Evolutionary conservation across 2,113 vertebrate genomes (phyloP).

Genomic region (Gorsachius goisagi): DNA sequence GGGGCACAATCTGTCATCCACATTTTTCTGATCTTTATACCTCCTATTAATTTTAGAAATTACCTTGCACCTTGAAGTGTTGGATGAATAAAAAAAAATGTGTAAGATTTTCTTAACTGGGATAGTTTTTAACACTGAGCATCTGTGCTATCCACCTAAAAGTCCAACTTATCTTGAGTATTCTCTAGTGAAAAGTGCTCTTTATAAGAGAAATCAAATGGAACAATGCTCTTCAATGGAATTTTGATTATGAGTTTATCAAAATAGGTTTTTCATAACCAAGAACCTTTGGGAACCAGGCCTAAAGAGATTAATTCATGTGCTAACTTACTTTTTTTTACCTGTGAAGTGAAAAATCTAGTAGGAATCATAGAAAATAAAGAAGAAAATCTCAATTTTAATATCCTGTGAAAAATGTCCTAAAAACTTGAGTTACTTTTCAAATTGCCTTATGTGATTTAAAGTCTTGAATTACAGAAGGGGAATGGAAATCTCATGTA

Average conservation of each 20-base stretch:
- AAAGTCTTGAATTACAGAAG: neutral
- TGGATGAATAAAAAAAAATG: neutral
- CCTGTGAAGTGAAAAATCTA: neutral
- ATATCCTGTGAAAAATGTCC: neutral
- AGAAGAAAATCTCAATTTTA: neutral
- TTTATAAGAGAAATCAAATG: neutral
- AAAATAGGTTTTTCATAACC: neutral
- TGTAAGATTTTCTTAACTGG: neutral
- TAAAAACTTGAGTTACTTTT: neutral
- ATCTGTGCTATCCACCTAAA: neutral
- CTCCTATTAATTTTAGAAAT: neutral
- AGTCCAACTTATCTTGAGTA: neutral
- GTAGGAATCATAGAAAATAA: neutral
- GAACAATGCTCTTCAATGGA: neutral
- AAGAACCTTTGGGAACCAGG: neutral
- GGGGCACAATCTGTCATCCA: neutral
- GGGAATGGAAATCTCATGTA: neutral
- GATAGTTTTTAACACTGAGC: neutral
- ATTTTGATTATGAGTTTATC: neutral
- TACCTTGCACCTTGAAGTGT: neutral
- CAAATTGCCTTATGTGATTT: neutral
- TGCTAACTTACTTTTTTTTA: fast-evolving
- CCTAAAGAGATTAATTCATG: neutral
- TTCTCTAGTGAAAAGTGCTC: neutral
- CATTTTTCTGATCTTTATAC: neutral